These are phyloP conservation scores for Pelosia muscerda DNA, from an alignment of 2,888 invertebrate species.

Conservation along the genomic window DNA sequence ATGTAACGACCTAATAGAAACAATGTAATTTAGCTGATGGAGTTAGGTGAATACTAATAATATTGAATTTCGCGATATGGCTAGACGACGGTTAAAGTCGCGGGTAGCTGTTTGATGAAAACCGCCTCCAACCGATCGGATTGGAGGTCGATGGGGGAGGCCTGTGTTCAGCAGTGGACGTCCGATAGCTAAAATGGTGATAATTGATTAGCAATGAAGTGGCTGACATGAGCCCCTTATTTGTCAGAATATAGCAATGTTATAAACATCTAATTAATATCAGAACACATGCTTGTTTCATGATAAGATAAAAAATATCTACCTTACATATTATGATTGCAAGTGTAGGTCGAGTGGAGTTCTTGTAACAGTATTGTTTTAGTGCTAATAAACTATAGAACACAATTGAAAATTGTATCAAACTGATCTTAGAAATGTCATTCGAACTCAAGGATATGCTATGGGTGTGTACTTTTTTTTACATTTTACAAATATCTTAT, in stretches of 20 bases:
- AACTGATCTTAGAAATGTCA: constrained; percentile 13
- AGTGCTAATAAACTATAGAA: not conserved
- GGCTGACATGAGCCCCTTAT: not conserved
- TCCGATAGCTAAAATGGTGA: too few species aligned
- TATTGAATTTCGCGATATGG: too few species aligned
- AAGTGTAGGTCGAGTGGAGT: not conserved
- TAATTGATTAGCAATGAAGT: too few species aligned
- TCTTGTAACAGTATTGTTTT: not conserved
- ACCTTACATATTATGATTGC: not conserved
- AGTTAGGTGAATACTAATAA: too few species aligned
- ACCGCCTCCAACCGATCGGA: too few species aligned
- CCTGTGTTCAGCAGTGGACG: too few species aligned
- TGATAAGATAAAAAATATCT: constrained; percentile 15
- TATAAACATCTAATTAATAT: constrained; percentile 5
- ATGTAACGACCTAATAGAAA: too few species aligned
- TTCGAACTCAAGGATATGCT: constrained; percentile 18
- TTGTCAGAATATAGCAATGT: not conserved
- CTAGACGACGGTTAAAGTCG: too few species aligned
- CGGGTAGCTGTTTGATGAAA: too few species aligned
- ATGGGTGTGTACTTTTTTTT: constrained; percentile 12
- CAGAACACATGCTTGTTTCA: not conserved
- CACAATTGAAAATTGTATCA: not conserved
- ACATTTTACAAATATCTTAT: not conserved
- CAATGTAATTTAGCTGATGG: too few species aligned
- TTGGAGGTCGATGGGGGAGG: too few species aligned